Base-by-base conservation (phyloP, 2,888 invertebrate species). In the Dasysyrphus tricinctus region DNA sequence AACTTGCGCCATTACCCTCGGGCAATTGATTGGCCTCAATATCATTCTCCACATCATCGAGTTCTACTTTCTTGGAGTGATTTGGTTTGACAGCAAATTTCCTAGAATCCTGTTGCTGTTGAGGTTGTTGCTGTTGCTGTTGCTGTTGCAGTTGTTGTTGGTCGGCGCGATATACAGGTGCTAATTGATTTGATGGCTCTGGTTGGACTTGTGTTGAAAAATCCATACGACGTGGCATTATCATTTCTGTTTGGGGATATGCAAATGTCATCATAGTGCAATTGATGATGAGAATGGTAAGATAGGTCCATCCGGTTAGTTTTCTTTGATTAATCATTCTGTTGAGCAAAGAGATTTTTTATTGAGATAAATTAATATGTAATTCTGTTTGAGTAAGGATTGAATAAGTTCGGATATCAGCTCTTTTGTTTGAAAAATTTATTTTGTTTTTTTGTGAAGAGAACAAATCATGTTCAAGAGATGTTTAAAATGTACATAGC, bases 21-120 rank as follows among this genome's bases (percentile, higher is more conserved):
- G 95, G 95, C 89, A 97, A 96, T 88, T 96, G 95, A 93, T 97
- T 97, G 87, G 95, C 96, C 91, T 95, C 95, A 88, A 97, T 94
- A 89, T 97, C 97, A 88, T 97, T 96, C 89, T 97, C 97, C 87
- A 97, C 92, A 91, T 97, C 96, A 89, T 97, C 96, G 42, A 96
- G 92, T 3, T 95, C 95, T 5, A 97, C 97, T 93, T 98, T 98
- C 93, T 98, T 98, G 90, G 97, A 94, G 16, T 96, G 95, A 91
- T 97, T 98, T 14, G 97, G 96, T 91, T 98, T 98, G 91, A 97
- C 97, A 0, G 96, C 97, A 92, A 96, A 97, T 93, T 97, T 98
- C 88, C 97, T 94, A 83, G 95, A 95, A 89, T 95, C 91, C 89
- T 93, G 90, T 34, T 59, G 59, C n/a, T n/a, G n/a, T n/a, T n/a